phyloP scores from a whole-genome alignment of 2,888 invertebrate genomes.

The Pyrrhia umbra region DNA sequence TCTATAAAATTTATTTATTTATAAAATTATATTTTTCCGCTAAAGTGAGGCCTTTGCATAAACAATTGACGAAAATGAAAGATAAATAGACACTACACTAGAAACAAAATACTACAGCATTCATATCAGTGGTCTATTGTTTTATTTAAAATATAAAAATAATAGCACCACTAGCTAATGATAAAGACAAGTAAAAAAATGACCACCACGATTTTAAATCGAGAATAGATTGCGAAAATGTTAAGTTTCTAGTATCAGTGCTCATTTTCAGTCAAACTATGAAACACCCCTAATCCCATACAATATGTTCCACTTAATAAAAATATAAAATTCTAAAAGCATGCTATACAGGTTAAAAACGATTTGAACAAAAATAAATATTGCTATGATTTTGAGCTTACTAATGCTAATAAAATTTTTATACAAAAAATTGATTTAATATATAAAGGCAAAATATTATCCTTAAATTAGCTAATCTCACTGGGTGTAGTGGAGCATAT shows the following conservation, averaged over 20 bases:
- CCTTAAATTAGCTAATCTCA: conserved; percentile 50
- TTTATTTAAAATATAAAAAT: conserved; percentile 26
- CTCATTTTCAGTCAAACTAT: conserved; percentile 40
- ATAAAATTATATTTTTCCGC: conserved; percentile 33
- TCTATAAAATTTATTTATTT: conserved; percentile 39
- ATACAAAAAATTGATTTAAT: conserved; percentile 9
- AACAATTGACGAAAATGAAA: conserved; percentile 31
- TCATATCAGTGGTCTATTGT: conserved; percentile 4
- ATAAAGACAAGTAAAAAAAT: conserved; percentile 24
- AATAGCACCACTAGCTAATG: conserved; percentile 51
- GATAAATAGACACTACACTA: neutral
- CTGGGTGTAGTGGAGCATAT: conserved; percentile 47
- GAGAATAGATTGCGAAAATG: neutral
- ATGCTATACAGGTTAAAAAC: conserved; percentile 1
- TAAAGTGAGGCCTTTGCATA: conserved; percentile 44
- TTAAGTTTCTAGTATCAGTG: conserved; percentile 19
- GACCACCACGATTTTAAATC: conserved; percentile 6
- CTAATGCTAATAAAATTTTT: conserved; percentile 22
- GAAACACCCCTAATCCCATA: conserved; percentile 35
- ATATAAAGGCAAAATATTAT: conserved; percentile 21
- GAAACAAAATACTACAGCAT: conserved; percentile 29
- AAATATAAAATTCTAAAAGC: neutral
- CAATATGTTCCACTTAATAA: conserved; percentile 51
- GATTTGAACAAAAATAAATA: conserved; percentile 11
- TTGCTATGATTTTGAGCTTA: neutral